Base-by-base conservation (phyloP, 2,888 invertebrate species). In the Alviniconcha strummeri region DNA sequence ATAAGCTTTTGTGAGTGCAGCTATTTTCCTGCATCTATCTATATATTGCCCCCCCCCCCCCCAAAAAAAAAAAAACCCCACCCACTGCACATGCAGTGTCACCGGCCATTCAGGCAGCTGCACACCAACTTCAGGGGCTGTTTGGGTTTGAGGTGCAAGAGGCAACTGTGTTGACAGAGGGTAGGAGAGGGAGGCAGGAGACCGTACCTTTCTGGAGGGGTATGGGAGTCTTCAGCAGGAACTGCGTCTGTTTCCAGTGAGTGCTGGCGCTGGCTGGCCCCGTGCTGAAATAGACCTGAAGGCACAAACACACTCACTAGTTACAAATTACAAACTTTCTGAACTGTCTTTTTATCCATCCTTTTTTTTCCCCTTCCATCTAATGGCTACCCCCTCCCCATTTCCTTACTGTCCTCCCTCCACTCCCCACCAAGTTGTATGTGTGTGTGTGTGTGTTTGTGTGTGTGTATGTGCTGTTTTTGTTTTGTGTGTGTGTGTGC, bases 191-290 rank as follows among this genome's bases (percentile, higher is more conserved):
- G 36, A 36, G 36, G 36, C 36, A 36, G 36, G 36, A 3, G 57
- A 77, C 4, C 57, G 71, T 87, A 93, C 93, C 93, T 91, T 93
- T 87, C n/a, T 87, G 92, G 54, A 95, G 94, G 83, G 95, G 95
- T 52, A 95, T 93, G 0, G 97, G 97, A 69, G 89, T 88, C 69
- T 92, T 91, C 76, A 98, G 93, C 3, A 97, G 95, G 87, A 98
- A 96, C 0, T 95, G 94, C 0, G 96, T 96, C 93, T 96, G 96
- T 91, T 96, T 96, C 96, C 96, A 96, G 91, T 96, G 96, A 3
- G 96, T 96, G 77, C 94, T 90, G 80, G 94, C 93, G 81, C 94
- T 93, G 55, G 90, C 92, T 0, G 96, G 96, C 81, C 95, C 94
- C 2, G 96, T 96, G 7, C 95, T 95, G 87, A 93, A 92, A 55